phyloP scores from a whole-genome alignment of 2,888 invertebrate genomes.

The Anticlea derivata region DNA sequence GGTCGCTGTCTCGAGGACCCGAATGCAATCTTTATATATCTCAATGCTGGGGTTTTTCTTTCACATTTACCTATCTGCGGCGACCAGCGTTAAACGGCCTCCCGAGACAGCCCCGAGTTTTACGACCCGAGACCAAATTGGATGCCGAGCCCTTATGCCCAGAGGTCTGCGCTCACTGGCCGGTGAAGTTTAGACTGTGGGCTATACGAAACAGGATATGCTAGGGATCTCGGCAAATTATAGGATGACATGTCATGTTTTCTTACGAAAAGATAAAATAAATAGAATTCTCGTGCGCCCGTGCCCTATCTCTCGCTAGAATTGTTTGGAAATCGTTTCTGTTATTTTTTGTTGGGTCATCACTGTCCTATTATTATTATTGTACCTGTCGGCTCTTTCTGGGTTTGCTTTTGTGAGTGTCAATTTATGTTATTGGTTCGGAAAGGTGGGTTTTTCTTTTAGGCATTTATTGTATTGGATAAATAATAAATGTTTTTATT shows the following conservation, averaged over 20 bases:
- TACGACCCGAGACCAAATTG: conserved; percentile 38
- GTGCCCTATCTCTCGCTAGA: conserved; percentile 30
- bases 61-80: conserved; percentile 39
- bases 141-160: conserved; percentile 30
- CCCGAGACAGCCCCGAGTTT: conserved; percentile 32
- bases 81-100: conserved; percentile 40
- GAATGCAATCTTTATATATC: conserved; percentile 35
- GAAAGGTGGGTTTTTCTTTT: conserved; percentile 30
- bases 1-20: conserved; percentile 17
- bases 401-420: conserved; percentile 39
- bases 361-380: conserved; percentile 36
- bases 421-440: conserved; percentile 39
- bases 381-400: conserved; percentile 35
- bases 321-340: conserved; percentile 28
- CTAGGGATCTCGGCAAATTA: conserved; percentile 39
- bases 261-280: conserved; percentile 38
- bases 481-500: conserved; percentile 24
- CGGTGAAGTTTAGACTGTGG: conserved; percentile 32
- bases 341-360: conserved; percentile 35
- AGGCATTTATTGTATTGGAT: conserved; percentile 16
- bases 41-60: conserved; percentile 35
- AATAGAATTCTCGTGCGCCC: conserved; percentile 33
- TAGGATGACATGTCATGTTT: conserved; percentile 42
- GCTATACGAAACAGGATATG: conserved; percentile 34
- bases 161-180: conserved; percentile 33